Evolutionary conservation across 37 sponge, comb jelly and placozoan genomes (phyloP), one percentile per base, ranked within the genome.

Genomic region (Beroe forskalii): DNA sequence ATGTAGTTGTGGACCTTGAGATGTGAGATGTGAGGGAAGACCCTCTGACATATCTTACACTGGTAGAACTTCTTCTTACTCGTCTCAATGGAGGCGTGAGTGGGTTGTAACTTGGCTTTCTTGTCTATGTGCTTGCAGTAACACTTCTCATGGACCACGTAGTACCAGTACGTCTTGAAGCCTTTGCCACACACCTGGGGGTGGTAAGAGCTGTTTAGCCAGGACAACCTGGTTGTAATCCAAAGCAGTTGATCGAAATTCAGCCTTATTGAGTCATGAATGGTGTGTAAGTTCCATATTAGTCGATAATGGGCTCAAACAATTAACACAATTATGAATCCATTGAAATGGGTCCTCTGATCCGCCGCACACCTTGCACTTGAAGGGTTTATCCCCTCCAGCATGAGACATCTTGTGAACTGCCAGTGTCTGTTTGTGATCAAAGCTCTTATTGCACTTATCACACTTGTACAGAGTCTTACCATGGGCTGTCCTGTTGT

Each of bases 91-190:
- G 86, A 33, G 28, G 38, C 40, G 86, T 80, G 55, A 25, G 86
- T 41, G 9, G 86, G 86, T 4, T 44, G 55, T 22, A 43, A 14
- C 55, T 17, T 44, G 48, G 23, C 55, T 23, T 20, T 80, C 55
- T 80, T 80, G 55, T 80, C 86, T 80, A 80, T 80, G 86, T 80
- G 86, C 55, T 80, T 80, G 22, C 86, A 80, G 86, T 80, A 80
- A 80, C 86, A 80, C 86, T 80, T 80, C 86, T 80, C 86, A 37
- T 80, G 86, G 4, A 80, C 86, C 1, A 80, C 86, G 86, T 80
- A 80, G 55, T 80, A 80, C 86, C 86, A 80, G 86, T 80, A 80
- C 22, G 86, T 80, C 86, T 80, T 80, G 86, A 80, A 80, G 4
- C 86, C 86, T 44, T 80, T 80, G 28, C 86, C 86, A 25, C 86